Conservation (phyloP, 92 coral and sea anemone genomes). For the Bergia sp. region DNA sequence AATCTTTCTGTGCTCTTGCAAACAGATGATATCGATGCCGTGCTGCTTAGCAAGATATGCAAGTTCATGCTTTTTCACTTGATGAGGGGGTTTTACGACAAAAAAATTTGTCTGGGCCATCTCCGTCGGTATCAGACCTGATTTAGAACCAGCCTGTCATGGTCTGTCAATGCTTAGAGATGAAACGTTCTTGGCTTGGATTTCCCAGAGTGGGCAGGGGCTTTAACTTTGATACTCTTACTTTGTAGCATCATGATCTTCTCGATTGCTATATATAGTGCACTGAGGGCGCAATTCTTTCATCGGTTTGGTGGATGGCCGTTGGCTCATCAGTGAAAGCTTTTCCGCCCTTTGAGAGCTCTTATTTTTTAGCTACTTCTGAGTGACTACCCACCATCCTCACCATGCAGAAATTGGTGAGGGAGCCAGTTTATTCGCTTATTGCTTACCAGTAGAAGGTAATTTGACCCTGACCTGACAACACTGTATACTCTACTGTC, state of each 20-base stretch:
- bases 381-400: constrained; percentile 49
- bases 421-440: constrained; percentile 54
- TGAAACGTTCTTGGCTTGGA: neutral
- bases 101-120: constrained; percentile 17
- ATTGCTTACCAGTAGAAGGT: too few relatives aligned
- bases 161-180: neutral
- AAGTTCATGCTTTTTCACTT: constrained; percentile 5
- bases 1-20: constrained; percentile 13
- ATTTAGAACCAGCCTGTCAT: constrained; percentile 34
- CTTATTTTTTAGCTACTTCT: constrained; percentile 39
- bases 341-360: constrained; percentile 46
- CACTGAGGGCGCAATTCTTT: constrained; percentile 31
- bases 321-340: constrained; percentile 22
- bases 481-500: too few relatives aligned
- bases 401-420: constrained; percentile 37
- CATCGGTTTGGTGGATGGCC: constrained; percentile 44
- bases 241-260: constrained; percentile 10
- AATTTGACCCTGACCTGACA: too few relatives aligned
- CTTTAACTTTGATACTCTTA: constrained; percentile 17
- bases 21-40: constrained; percentile 20
- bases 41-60: constrained; percentile 6
- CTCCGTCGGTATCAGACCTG: constrained; percentile 22
- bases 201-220: constrained; percentile 15
- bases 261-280: constrained; percentile 22
- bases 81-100: constrained; percentile 12